Evolutionary conservation across 2,113 vertebrate genomes (phyloP).

Genomic region (Ibidorhyncha struthersii): DNA sequence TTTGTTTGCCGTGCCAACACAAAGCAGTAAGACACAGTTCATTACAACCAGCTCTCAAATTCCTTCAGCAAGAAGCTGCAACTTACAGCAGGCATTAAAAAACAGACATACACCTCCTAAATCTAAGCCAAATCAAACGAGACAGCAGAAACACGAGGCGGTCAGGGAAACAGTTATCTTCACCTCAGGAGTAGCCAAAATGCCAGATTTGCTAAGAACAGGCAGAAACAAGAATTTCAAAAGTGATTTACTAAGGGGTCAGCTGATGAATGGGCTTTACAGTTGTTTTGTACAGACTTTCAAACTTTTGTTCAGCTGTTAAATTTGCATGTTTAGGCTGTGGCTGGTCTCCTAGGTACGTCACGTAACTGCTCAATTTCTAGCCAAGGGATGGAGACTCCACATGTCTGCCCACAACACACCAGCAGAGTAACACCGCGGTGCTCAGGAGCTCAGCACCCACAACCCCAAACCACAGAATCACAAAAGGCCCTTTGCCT

Average conservation of each 20-base stretch:
- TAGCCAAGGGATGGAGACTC: background rate
- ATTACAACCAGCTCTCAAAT: background rate
- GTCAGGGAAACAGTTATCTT: background rate
- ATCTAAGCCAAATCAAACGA: background rate
- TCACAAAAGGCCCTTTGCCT: background rate
- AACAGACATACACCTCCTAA: background rate
- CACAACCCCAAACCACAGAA: background rate
- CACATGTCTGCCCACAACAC: rapidly evolving
- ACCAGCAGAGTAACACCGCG: background rate
- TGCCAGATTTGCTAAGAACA: background rate
- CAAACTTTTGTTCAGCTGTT: background rate
- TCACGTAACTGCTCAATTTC: background rate
- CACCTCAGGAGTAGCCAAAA: background rate
- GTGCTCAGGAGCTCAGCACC: background rate
- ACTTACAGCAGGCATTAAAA: background rate
- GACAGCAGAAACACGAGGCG: background rate
- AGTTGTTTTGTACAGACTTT: background rate
- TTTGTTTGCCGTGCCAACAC: background rate
- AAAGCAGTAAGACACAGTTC: background rate
- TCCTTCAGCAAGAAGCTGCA: background rate
- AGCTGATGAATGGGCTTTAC: background rate
- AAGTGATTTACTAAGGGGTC: background rate
- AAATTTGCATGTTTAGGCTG: background rate
- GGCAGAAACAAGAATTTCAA: background rate
- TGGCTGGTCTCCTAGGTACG: background rate